Evolutionary conservation across 2,888 invertebrate genomes (phyloP), one percentile per base, ranked within the genome.

Genomic region (Escarpia spicata): DNA sequence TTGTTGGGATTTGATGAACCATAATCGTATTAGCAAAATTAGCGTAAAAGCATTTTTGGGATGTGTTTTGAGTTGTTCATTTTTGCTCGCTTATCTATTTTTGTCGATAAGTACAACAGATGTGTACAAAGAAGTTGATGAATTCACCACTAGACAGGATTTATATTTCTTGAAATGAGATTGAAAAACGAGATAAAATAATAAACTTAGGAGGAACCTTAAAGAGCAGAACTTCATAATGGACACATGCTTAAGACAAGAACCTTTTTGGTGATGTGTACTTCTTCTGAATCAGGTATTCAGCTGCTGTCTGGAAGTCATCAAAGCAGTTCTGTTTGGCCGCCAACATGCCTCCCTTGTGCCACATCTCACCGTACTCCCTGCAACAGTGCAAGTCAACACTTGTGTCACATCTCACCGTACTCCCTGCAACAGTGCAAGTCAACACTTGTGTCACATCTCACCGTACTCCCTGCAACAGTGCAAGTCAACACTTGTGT

Each of bases 291-390:
- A 98, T 97, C 91, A 99, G 97, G 97, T 98, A 99, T 96, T 99
- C 98, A 0, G 98, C 99, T 0, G 99, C 99, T 92, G 97, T 97
- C 96, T 98, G 98, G 97, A 99, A 99, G 97, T 99, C 99, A 97
- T 99, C 98, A 96, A 99, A 99, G 91, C 98, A 98, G 97, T 99
- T 99, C 97, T 99, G 99, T 96, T 99, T 99, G 96, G 99, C 98
- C 3, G 98, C 97, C 93, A 98, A 97, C 43, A 98, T 98, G 2
- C 99, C 99, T 9, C 97, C 98, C 96, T 99, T 98, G 97, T 99
- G 99, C 99, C 99, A 99, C 9, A 95, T 96, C 96, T 99, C 98
- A 90, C 99, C 99, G 96, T 99, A 99, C 96, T 99, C 99, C 1
- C 98, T 98, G 96, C 15, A 92, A 45, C 37, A 31, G 90, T 37